These are phyloP conservation scores for Paedocypris sp. DNA, from an alignment of 2,113 vertebrate species.

Conservation along the genomic window DNA sequence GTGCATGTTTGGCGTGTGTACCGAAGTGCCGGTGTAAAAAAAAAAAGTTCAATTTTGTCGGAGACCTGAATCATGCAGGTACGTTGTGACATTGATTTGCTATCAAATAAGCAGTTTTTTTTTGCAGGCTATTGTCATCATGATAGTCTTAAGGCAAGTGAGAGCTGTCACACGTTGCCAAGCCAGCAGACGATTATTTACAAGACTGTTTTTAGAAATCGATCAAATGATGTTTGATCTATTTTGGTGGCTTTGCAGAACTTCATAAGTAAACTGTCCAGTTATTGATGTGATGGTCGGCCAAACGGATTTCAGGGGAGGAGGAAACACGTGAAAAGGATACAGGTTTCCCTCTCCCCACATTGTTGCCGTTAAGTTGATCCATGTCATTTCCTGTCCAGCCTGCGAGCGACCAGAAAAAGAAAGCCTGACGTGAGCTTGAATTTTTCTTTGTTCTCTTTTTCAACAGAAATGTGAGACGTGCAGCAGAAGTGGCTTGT, in stretches of 20 bases:
- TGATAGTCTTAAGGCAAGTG: too few relatives aligned
- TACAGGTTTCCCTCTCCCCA: conserved; percentile 53
- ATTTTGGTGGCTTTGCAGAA: too few relatives aligned
- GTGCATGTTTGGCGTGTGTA: conserved; percentile 2
- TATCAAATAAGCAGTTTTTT: too few relatives aligned
- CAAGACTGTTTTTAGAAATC: too few relatives aligned
- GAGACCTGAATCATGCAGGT: too few relatives aligned
- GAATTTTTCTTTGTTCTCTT: conserved; percentile 39
- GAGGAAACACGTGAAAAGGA: conserved; percentile 59
- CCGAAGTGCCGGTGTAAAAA: neutral
- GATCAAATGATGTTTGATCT: too few relatives aligned
- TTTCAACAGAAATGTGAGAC: conserved; percentile 45
- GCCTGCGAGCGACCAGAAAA: conserved; percentile 35
- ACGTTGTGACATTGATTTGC: too few relatives aligned
- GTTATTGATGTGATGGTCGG: conserved; percentile 42
- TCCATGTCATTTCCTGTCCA: conserved; percentile 65
- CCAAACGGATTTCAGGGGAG: conserved; percentile 50
- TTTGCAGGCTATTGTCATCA: too few relatives aligned
- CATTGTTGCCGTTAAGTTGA: conserved; percentile 53
- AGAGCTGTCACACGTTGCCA: too few relatives aligned
- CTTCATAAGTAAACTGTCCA: conserved; percentile 42
- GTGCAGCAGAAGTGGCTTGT: conserved; percentile 30
- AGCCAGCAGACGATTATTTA: too few relatives aligned
- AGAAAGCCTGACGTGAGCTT: conserved; percentile 28
- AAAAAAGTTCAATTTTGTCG: too few relatives aligned